These are phyloP conservation scores for Oedothorax gibbosus DNA, from an alignment of 1,140 invertebrate genomes.

Conservation along the genomic window DNA sequence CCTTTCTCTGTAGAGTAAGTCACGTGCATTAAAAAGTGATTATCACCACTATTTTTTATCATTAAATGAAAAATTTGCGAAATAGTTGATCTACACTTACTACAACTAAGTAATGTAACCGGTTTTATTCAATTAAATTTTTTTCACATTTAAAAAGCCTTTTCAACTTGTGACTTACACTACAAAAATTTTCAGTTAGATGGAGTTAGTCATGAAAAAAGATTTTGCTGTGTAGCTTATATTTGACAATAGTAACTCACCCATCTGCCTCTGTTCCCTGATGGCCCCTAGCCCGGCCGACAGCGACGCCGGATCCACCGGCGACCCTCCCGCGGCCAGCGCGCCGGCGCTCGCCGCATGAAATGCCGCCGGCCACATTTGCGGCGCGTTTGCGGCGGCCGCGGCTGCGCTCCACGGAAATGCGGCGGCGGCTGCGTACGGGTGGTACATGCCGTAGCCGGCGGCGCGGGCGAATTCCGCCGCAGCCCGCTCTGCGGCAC, in stretches of 20 bases:
- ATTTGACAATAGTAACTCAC: slow-evolving; percentile 32
- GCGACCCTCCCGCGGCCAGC: slow-evolving; percentile 34
- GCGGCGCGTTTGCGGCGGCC: slow-evolving; percentile 62
- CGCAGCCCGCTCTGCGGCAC: slow-evolving; percentile 91
- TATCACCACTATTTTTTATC: no score
- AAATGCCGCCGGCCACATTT: slow-evolving; percentile 48
- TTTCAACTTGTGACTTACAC: no score
- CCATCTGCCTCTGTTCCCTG: slow-evolving; percentile 47
- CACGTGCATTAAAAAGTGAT: no score
- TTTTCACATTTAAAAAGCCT: no score
- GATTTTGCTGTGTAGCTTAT: no score
- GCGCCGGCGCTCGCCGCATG: slow-evolving; percentile 29
- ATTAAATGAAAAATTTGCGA: no score
- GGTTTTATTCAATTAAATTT: no score
- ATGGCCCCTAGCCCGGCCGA: slow-evolving; percentile 29
- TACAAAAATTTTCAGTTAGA: no score
- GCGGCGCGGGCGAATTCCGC: slow-evolving; percentile 92
- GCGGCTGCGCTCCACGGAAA: slow-evolving; percentile 62
- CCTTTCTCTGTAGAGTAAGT: no score
- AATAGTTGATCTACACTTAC: no score
- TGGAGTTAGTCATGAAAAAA: no score
- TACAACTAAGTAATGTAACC: no score
- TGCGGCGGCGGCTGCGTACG: slow-evolving; percentile 62
- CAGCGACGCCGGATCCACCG: slow-evolving; percentile 33
- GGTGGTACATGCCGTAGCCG: slow-evolving; percentile 83